Conservation (phyloP, 2,113 vertebrate species). For the Rhea pennata region DNA sequence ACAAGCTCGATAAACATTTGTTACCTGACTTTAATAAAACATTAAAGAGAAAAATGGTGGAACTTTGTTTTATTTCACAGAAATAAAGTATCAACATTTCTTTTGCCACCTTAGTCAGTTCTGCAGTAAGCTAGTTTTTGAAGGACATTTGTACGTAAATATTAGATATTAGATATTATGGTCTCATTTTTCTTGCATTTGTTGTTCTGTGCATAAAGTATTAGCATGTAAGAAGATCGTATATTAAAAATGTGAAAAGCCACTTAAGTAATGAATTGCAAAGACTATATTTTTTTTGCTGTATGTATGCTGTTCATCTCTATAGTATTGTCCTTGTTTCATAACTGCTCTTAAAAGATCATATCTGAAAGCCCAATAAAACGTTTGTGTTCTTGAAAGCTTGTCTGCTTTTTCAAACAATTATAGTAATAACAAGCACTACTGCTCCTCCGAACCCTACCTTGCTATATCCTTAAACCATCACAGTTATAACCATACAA, state of each 20-base stretch:
- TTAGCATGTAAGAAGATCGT: not conserved
- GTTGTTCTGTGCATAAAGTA: not conserved
- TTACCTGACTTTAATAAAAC: not conserved
- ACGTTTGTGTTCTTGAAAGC: not conserved
- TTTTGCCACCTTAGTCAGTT: not conserved
- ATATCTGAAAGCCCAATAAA: not conserved
- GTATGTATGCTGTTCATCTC: accelerated
- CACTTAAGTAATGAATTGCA: not conserved
- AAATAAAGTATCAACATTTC: not conserved
- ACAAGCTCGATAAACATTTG: not conserved
- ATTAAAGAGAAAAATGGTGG: not conserved
- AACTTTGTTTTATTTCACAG: not conserved
- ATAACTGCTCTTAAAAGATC: not conserved
- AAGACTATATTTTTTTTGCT: not conserved
- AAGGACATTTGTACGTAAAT: not conserved
- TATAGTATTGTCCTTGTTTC: not conserved
- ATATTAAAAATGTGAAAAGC: not conserved
- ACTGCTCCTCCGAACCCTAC: not conserved
- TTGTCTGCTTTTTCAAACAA: not conserved
- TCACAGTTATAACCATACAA: not conserved
- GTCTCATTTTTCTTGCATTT: not conserved
- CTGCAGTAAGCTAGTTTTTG: not conserved
- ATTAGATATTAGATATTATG: not conserved
- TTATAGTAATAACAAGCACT: not conserved
- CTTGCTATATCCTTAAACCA: not conserved